Evolutionary conservation across 2,888 invertebrate species (phyloP).

Genomic region (Artemia sinica): DNA sequence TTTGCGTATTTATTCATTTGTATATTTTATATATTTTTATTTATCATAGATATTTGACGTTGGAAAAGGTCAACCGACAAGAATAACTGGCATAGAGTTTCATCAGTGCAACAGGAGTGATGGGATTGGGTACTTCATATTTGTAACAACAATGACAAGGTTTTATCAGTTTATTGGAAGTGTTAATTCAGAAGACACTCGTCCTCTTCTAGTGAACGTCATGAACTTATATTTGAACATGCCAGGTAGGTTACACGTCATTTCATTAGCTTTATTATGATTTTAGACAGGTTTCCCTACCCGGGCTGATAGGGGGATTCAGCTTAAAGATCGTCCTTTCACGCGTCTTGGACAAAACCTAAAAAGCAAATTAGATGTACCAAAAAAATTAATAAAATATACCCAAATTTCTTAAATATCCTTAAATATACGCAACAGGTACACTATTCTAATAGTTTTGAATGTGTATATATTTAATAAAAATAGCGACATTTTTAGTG

Average conservation of each 20-base stretch:
- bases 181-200: conserved; percentile 49
- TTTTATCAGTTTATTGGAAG: conserved; percentile 71
- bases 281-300: too few species aligned
- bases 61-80: conserved; percentile 53
- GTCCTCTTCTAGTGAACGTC: conserved; percentile 56
- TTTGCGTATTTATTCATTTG: conserved; percentile 24
- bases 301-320: too few species aligned
- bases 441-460: too few species aligned
- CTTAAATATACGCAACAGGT: too few species aligned
- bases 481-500: too few species aligned
- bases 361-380: too few species aligned
- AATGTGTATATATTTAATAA: too few species aligned
- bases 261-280: too few species aligned
- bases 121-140: conserved; percentile 44
- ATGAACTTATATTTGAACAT: conserved; percentile 57
- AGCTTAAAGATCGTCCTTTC: too few species aligned
- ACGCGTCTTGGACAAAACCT: too few species aligned
- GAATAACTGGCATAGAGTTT: conserved; percentile 74
- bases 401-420: too few species aligned
- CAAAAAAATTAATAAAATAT: too few species aligned
- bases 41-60: conserved; percentile 60
- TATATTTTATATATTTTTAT: conserved; percentile 24
- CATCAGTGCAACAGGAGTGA: conserved; percentile 36
- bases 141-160: conserved; percentile 63
- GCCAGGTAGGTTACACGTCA: conserved; percentile 38